Percentiles rank a stretch among this genome's conserved stretches.
Conservation (phyloP, 2,113 vertebrate genomes). For the Macquaria ambigua region DNA sequence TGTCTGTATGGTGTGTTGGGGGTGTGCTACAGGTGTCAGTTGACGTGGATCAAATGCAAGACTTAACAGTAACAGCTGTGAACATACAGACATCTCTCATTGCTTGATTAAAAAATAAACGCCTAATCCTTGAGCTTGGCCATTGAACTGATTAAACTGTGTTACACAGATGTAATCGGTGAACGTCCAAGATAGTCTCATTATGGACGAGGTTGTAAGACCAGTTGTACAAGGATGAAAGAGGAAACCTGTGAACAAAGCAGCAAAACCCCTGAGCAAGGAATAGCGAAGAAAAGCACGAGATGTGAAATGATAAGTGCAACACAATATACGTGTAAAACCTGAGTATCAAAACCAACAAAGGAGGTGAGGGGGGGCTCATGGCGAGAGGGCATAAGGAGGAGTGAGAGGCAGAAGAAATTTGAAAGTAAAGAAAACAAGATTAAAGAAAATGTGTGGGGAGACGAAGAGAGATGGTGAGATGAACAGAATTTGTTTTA, state of each 20-base stretch:
- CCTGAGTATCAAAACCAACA: constrained; percentile 7
- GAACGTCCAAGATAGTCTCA: background rate
- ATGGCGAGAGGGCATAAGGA: background rate
- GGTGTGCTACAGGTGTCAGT: background rate
- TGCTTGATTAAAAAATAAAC: too few relatives aligned
- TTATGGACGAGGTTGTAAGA: background rate
- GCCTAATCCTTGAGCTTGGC: background rate
- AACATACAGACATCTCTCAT: too few relatives aligned
- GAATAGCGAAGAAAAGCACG: background rate
- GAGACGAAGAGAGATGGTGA: background rate
- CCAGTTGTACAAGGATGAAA: constrained; percentile 12
- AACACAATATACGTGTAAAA: constrained; percentile 15
- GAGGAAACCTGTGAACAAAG: background rate
- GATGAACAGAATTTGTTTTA: constrained; percentile 34
- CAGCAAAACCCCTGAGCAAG: background rate
- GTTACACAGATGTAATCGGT: background rate
- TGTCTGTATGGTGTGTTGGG: background rate
- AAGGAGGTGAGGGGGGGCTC: background rate
- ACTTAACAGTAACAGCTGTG: too few relatives aligned
- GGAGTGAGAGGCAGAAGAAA: background rate
- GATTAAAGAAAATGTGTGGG: constrained; percentile 25
- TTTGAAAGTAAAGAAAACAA: constrained; percentile 31
- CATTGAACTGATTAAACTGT: background rate
- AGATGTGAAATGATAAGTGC: background rate
- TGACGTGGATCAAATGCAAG: background rate